Percentiles rank a stretch among this genome's conserved stretches.
phyloP scores from a whole-genome alignment of 2,113 vertebrate species.

The Antechinus stuartii region DNA sequence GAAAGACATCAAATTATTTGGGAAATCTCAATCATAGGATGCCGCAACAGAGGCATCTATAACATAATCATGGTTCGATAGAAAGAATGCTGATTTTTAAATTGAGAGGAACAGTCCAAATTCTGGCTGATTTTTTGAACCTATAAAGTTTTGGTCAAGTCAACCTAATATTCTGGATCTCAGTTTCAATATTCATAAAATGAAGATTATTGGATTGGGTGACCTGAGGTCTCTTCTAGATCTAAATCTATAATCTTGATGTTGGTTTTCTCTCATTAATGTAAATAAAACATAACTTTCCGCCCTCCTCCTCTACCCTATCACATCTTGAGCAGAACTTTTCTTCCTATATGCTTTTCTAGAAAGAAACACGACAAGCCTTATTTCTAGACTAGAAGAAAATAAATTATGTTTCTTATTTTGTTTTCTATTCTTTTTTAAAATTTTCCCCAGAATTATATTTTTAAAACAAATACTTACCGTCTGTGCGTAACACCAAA shows the following conservation, averaged over 20 bases:
- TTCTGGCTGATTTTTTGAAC: neutral
- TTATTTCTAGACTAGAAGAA: neutral
- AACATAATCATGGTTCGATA: neutral
- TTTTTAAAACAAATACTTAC: constrained; percentile 81
- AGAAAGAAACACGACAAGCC: neutral
- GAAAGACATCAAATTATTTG: neutral
- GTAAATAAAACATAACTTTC: neutral
- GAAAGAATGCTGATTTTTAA: neutral
- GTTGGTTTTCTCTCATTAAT: neutral
- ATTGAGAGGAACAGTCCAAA: neutral
- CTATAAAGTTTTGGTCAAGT: neutral
- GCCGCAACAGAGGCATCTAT: neutral
- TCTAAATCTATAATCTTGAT: neutral
- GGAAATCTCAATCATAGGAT: neutral
- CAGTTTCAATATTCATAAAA: neutral
- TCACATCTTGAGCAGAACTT: neutral
- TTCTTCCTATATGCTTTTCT: neutral
- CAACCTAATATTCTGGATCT: neutral
- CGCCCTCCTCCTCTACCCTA: no score
- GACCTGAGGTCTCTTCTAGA: neutral
- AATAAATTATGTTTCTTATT: neutral
- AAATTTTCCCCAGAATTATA: neutral
- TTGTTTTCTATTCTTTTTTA: neutral
- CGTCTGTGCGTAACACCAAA: constrained; percentile 92
- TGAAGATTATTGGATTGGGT: neutral